Evolutionary conservation across 1,140 invertebrate species (phyloP), one percentile per base, ranked within the genome.

Genomic region (Penaeus japonicus): DNA sequence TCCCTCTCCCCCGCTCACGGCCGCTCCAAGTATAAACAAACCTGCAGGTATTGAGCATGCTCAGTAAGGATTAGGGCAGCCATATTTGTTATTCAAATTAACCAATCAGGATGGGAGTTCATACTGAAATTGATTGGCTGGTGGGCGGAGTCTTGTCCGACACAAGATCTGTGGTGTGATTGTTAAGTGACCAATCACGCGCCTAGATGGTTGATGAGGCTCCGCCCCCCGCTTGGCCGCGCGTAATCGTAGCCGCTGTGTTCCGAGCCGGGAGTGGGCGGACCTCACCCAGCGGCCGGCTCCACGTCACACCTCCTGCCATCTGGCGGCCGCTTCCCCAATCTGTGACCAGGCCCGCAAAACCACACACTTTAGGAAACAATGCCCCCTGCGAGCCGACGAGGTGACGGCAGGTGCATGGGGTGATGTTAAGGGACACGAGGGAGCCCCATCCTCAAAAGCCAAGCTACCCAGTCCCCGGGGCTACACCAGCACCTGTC

Each of bases 41-140:
- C 84, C 53, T n/a, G 47, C 65, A 35, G 24, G 84, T 65, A 62
- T 39, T 83, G 81, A 65, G 81, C 57, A 83, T 83, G 81, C 81
- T 83, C 81, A 54, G 57, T 83, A 65, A 59, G 84, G 84, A 24
- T 86, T 62, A 35, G 27, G 77, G 84, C 84, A 80, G 84, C 84
- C 84, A 86, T 86, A 86, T 86, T 86, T 86, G 84, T 86, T 86
- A 86, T 86, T 86, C 84, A 86, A 86, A 86, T 86, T 39, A 86
- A 80, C 84, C 84, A 86, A 86, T 86, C 84, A 86, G 84, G 32
- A 80, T 55, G 53, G 77, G 47, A 77, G 84, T 62, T 86, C 84
- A 62, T 65, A 47, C 70, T 39, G 75, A 79, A 86, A 86, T 86
- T 86, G 84, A 86, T 86, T 86, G 84, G 84, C 75, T 79, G 84